Evolutionary conservation across 2,113 vertebrate genomes (phyloP).

Genomic region (Typhlomys cinereus): DNA sequence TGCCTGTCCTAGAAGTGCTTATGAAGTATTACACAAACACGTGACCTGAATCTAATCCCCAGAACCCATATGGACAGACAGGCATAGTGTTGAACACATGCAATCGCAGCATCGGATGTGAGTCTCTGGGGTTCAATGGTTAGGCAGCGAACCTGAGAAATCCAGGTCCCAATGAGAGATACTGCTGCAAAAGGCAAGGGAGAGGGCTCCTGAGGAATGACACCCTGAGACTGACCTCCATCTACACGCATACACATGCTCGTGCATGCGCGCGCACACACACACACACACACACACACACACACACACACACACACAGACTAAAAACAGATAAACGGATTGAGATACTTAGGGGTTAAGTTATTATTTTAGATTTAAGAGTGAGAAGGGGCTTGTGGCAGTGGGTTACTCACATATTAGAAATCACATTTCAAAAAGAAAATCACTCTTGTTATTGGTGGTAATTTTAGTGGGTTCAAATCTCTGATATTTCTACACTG

Average conservation of each 20-base stretch:
- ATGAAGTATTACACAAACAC: too few species aligned
- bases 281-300: too few species aligned
- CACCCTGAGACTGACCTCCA: too few species aligned
- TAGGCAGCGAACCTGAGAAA: neutral
- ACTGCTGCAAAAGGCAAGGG: neutral
- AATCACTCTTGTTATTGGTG: neutral
- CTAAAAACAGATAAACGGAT: neutral
- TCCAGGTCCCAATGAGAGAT: neutral
- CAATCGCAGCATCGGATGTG: neutral
- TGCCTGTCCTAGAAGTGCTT: too few species aligned
- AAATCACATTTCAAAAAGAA: neutral
- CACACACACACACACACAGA: too few species aligned
- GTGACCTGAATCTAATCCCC: neutral
- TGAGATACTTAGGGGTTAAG: neutral
- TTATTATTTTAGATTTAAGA: neutral
- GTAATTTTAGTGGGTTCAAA: neutral
- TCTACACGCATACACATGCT: too few species aligned
- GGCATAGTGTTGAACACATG: too few species aligned
- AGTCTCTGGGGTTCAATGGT: neutral
- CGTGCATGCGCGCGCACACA: too few species aligned
- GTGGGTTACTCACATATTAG: neutral
- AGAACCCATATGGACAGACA: neutral
- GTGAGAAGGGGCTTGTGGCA: neutral
- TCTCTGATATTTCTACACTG: neutral
- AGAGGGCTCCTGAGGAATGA: neutral